Evolutionary conservation across 2,797 vertebrate genomes (phyloP).

Genomic region (Silurus aristotelis): DNA sequence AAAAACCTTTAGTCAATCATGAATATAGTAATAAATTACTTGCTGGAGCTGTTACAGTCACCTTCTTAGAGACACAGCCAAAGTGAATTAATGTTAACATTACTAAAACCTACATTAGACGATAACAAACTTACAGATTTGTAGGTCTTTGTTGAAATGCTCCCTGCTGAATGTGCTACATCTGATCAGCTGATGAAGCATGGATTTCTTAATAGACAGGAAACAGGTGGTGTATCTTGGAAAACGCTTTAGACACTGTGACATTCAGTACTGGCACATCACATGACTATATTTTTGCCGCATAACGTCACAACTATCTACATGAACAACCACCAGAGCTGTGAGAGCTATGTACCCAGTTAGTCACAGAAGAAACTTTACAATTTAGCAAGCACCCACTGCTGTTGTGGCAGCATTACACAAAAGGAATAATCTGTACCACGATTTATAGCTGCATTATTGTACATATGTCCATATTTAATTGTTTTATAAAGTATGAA

Average conservation of each 20-base stretch:
- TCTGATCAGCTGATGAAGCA: not conserved
- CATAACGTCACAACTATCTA: not conserved
- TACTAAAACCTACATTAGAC: not conserved
- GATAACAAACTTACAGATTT: not conserved
- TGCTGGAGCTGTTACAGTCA: not conserved
- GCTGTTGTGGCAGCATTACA: not conserved
- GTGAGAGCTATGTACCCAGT: not conserved
- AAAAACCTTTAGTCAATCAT: not conserved
- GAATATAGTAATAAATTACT: not conserved
- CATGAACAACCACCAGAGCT: not conserved
- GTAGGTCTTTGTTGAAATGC: not conserved
- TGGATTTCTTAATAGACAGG: not conserved
- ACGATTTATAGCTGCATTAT: not conserved
- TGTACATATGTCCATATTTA: not conserved
- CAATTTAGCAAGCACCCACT: not conserved
- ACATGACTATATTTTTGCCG: not conserved
- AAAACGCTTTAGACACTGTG: not conserved
- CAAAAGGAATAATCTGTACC: not conserved
- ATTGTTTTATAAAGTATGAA: not conserved
- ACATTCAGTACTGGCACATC: constrained; percentile 7
- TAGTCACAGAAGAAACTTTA: not conserved
- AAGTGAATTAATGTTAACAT: not conserved
- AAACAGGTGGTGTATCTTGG: not conserved
- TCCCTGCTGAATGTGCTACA: not conserved
- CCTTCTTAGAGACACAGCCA: not conserved